Base-by-base conservation (phyloP, 2,797 vertebrate genomes). In the Melanogrammus aeglefinus region DNA sequence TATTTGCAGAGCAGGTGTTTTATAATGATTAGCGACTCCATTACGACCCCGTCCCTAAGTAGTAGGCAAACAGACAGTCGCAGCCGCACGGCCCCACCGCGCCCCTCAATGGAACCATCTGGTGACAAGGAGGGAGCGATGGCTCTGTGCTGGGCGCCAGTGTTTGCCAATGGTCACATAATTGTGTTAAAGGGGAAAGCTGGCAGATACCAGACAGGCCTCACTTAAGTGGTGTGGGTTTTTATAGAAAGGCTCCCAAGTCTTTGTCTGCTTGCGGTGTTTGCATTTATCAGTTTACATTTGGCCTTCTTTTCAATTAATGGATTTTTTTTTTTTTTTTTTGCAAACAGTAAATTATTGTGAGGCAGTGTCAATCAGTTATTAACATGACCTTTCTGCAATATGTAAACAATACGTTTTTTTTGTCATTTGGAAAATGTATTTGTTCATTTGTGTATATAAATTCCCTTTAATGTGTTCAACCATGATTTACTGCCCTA, bases 1-100 rank as follows among this genome's bases (percentile, higher is more conserved):
- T 92, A 94, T 93, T 92, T 87, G 84, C 88, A 83, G 92, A 95
- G 92, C 93, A 96, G 92, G 88, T 96, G 93, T 95, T 95, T 94
- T 93, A 90, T 89, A 93, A 91, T 90, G 92, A 89, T 92, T 91
- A 92, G 90, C 79, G 80, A 91, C 89, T 94, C 91, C 91, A 92
- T 90, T 91, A 90, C 86, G 90, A 92, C 87, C 88, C 88, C 82
- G 78, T 92, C 89, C 85, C 84, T 88, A 83, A 94, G 88, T 90
- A 87, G 90, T 90, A 94, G 92, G 92, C 90, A 96, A 95, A 95
- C 91, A 87, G 78, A 85, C 80, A 91, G 86, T 85, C n/a, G 82
- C 89, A 85, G 86, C 89, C 85, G 86, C 82, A 82, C 82, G 82
- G 82, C 85, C 77, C 86, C 76, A 77, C 82, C 89, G 84, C 80